These are phyloP conservation scores for Notechis scutatus DNA, from an alignment of 2,113 vertebrate genomes.

Conservation along the genomic window DNA sequence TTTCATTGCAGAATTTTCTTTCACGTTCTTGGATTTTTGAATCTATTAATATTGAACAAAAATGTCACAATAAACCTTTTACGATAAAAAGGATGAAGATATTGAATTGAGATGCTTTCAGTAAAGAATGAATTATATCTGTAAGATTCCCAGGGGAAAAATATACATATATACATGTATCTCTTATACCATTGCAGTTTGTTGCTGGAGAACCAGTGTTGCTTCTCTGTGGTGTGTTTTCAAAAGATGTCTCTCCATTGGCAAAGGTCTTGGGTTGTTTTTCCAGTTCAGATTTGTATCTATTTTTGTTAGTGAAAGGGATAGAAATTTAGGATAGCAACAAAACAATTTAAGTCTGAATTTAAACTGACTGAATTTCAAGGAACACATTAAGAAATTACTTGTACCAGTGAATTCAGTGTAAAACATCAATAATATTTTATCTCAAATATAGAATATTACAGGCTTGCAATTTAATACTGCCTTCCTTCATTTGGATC, in stretches of 20 bases:
- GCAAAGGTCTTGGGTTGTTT: conserved; percentile 69
- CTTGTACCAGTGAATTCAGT: not conserved
- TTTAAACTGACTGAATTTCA: not conserved
- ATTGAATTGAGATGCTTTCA: not conserved
- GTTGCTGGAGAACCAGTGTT: conserved; percentile 68
- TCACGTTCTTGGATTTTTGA: conserved; percentile 79
- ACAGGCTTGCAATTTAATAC: not conserved
- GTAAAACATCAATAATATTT: not conserved
- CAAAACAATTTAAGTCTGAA: not conserved
- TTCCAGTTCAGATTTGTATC: conserved; percentile 85
- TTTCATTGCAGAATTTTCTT: conserved; percentile 84
- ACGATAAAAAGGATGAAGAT: not conserved
- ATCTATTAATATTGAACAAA: conserved; percentile 65
- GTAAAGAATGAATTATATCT: not conserved
- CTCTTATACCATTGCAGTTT: conserved; percentile 70
- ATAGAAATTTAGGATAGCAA: conserved; percentile 12
- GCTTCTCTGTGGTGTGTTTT: conserved; percentile 75
- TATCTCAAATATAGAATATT: not conserved
- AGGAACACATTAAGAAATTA: not conserved
- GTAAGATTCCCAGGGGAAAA: not conserved
- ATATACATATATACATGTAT: not conserved
- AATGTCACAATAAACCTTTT: not conserved
- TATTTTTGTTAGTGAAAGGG: conserved; percentile 59
- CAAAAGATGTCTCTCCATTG: conserved; percentile 68
- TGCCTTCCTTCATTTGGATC: not conserved